Base-by-base conservation (phyloP, 1,140 invertebrate genomes). In the Gerris buenoi region DNA sequence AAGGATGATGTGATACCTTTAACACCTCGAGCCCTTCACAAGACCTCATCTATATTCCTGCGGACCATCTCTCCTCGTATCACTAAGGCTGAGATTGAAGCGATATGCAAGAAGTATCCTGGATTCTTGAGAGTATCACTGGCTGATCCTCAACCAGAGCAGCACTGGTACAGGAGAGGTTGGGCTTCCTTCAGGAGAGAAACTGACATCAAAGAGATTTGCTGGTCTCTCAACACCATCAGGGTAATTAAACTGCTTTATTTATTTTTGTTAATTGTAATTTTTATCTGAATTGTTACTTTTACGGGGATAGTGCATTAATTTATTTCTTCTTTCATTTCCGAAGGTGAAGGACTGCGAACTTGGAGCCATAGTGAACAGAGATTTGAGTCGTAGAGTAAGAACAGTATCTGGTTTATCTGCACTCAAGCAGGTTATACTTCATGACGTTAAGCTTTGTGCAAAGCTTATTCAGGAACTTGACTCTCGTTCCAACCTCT, bases 171-270 rank as follows among this genome's bases (percentile, higher is more conserved):
- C 77, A 84, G 97, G 26, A 84, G 95, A 63, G 97, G 95, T 58
- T 99, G 97, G 97, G 95, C 98, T 2, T 98, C 97, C 0, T 99
- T 98, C 79, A 89, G 94, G 72, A 81, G 93, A 56, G 88, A 95
- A 75, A 95, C 98, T 5, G 98, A 98, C 76, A 98, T 99, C 68
- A 98, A 98, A 77, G 95, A 99, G 77, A 98, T 99, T 68, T 99
- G 97, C 77, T 99, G 95, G 95, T 95, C 93, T 77, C 82, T 99
- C 13, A 98, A 98, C 75, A 97, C 95, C 73, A 94, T 97, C 68
- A 79, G 92, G 72, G 89, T 93, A 79, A 79, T 77, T 76, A 58
- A 63, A 1, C 22, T 28, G n/a, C n/a, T n/a, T n/a, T n/a, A n/a
- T n/a, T n/a, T n/a, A n/a, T n/a, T n/a, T n/a, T n/a, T n/a, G n/a